Base-by-base conservation (phyloP, 2,888 invertebrate species). In the Zonitis immaculata region DNA sequence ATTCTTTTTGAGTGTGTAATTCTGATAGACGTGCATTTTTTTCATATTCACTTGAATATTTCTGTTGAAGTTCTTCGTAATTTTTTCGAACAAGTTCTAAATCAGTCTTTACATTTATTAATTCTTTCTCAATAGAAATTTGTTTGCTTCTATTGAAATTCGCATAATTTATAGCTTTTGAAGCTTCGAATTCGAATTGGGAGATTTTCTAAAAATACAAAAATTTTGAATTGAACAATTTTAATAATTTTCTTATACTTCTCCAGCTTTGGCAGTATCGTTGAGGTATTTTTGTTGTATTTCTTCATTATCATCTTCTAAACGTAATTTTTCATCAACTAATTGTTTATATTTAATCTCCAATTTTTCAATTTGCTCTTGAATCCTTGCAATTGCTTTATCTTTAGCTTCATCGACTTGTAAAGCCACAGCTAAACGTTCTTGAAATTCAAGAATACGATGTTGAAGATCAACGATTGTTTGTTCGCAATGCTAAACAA, bases 341-440 rank as follows among this genome's bases (percentile, higher is more conserved):
- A 72, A 54, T 30, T 54, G 59, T 49, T 71, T 66, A 61, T 77
- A 68, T 54, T 73, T 73, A 3, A 60, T 52, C 1, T 71, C 69
- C 28, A 79, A 61, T 54, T 80, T 80, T 12, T 82, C 76, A 80
- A 86, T 85, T 0, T 86, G 83, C 11, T 81, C 81, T 51, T 85
- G 81, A 39, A 88, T 80, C 64, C 83, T 84, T 3, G 76, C 67
- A 49, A 91, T 83, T 0, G 87, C 84, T 1, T 78, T 74, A 64
- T 90, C 90, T 69, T 91, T 91, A 0, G 85, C 81, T 50, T 83
- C 81, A 71, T 91, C 91, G 0, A 91, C 86, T 71, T 85, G 82
- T 5, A 90, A 72, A 0, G 91, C 91, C 0, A 91, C 89, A 0
- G 90, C 87, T 25, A 91, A 71, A 64, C 86, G 86, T 70, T 91